These are phyloP conservation scores for Chrysolina oricalcia DNA, from an alignment of 2,888 invertebrate species.

Conservation along the genomic window DNA sequence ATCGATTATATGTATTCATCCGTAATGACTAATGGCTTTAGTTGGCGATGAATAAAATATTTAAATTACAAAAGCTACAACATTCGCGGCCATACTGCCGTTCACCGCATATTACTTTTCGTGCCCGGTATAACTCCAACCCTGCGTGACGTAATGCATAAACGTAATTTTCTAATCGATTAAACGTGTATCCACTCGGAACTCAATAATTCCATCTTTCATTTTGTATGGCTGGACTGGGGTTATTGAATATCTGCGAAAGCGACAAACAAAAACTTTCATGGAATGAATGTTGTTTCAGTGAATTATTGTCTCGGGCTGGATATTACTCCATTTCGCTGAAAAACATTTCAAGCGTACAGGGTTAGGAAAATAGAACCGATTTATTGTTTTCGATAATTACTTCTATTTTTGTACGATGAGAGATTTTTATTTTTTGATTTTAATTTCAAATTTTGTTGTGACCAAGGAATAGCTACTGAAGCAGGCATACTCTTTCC, in stretches of 20 bases:
- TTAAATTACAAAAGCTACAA: not conserved
- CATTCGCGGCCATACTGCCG: not conserved
- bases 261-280: not conserved
- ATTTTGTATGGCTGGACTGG: not conserved
- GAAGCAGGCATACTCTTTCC: too few species aligned
- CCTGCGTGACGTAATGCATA: conserved; percentile 48
- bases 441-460: too few species aligned
- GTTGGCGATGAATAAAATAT: too few species aligned
- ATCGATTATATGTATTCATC: too few species aligned
- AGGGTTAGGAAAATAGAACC: too few species aligned
- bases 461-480: too few species aligned
- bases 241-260: not conserved
- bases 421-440: too few species aligned
- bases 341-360: too few species aligned
- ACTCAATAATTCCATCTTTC: conserved; percentile 50
- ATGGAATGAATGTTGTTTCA: not conserved
- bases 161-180: conserved; percentile 52
- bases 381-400: too few species aligned
- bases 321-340: too few species aligned
- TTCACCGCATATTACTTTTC: conserved; percentile 35
- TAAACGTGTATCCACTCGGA: conserved; percentile 45
- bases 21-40: too few species aligned
- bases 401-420: too few species aligned
- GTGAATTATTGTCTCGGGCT: not conserved
- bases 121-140: conserved; percentile 39